A percentile compares a stretch with the other conserved stretches of the same genome.
These are phyloP conservation scores for Leptodactylus fuscus DNA, from an alignment of 2,113 vertebrate genomes.

Conservation along the genomic window DNA sequence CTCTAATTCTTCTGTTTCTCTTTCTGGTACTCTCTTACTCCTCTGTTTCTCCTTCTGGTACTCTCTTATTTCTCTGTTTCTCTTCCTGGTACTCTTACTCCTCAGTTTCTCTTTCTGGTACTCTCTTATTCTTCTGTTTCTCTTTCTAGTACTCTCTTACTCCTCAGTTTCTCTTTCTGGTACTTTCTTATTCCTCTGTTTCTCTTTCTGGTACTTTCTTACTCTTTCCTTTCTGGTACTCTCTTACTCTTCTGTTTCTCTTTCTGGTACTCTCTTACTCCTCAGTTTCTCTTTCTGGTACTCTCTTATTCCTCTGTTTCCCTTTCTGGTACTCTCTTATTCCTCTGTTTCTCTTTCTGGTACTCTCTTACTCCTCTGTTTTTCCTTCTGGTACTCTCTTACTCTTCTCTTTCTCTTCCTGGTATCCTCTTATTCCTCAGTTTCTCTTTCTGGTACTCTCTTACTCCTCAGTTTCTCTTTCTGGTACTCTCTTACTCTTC, in stretches of 20 bases:
- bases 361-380: constrained; percentile 6
- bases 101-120: too few species aligned
- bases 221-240: not conserved
- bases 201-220: too few species aligned
- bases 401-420: not conserved
- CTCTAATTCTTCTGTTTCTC: not conserved
- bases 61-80: too few species aligned
- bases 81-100: not conserved
- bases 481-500: not conserved
- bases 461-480: not conserved
- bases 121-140: too few species aligned
- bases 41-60: too few species aligned
- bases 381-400: not conserved
- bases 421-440: not conserved
- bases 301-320: not conserved
- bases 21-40: not conserved
- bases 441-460: not conserved
- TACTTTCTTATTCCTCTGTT: too few species aligned
- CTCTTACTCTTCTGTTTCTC: not conserved
- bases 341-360: not conserved
- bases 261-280: not conserved
- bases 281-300: not conserved
- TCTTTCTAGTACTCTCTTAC: too few species aligned
- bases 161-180: too few species aligned
- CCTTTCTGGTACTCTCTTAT: not conserved